A percentile compares a stretch with the other conserved stretches of the same genome.
These are phyloP conservation scores for Clunio marinus DNA, from an alignment of 2,888 invertebrate genomes.

Conservation along the genomic window DNA sequence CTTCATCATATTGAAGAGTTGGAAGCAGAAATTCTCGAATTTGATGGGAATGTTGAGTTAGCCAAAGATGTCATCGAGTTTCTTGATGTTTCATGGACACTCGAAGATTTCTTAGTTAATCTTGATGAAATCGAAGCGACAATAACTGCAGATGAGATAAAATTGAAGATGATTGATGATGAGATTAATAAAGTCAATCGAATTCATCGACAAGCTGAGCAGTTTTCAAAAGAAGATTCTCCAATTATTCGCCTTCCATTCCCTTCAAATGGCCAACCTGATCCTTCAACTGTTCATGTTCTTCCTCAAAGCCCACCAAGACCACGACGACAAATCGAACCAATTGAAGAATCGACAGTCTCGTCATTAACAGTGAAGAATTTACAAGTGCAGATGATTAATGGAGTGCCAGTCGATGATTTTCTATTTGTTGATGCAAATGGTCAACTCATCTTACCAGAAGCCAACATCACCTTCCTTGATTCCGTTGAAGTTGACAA, in stretches of 20 bases:
- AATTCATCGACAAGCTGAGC: conserved; percentile 2
- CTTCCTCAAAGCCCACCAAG: not conserved
- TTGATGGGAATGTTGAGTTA: not conserved
- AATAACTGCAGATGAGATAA: not conserved
- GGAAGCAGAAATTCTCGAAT: not conserved
- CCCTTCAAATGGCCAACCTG: conserved; percentile 13
- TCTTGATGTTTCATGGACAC: conserved; percentile 44
- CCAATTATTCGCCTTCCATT: conserved; percentile 2
- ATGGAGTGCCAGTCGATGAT: conserved; percentile 43
- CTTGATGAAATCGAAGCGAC: conserved; percentile 41
- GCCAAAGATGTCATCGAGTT: conserved; percentile 32
- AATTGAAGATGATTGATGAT: conserved; percentile 6
- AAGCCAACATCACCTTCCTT: not conserved
- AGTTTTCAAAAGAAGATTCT: not conserved
- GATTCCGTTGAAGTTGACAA: conserved; percentile 1
- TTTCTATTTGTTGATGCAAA: conserved; percentile 44
- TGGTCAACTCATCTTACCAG: conserved; percentile 41
- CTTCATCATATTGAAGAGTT: conserved; percentile 4
- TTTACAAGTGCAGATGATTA: conserved; percentile 46
- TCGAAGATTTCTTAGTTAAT: conserved; percentile 44
- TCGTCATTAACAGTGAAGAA: conserved; percentile 45
- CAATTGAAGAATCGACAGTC: conserved; percentile 43
- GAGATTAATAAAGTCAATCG: conserved; percentile 1
- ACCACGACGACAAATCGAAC: conserved; percentile 2
- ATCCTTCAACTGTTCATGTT: not conserved